A percentile compares a stretch with the other conserved stretches of the same genome.
These are phyloP conservation scores for Microtus ochrogaster DNA, from an alignment of 2,113 vertebrate species.

Conservation along the genomic window DNA sequence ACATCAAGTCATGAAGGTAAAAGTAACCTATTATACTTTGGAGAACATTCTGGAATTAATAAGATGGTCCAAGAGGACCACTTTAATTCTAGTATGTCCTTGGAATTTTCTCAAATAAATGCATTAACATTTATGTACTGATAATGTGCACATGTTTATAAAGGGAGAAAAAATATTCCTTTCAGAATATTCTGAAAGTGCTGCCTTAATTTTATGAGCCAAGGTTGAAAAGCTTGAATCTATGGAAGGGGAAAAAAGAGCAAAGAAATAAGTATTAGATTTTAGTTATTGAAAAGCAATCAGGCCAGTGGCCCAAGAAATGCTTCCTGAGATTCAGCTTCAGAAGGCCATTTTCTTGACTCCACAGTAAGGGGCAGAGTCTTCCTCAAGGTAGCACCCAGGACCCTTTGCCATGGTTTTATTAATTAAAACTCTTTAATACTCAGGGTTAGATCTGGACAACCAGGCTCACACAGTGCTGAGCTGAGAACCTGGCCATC, in stretches of 20 bases:
- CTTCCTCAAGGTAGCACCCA: not conserved
- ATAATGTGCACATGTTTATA: too few species aligned
- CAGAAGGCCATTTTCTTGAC: not conserved
- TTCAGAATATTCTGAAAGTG: conserved; percentile 19
- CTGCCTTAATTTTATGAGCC: conserved; percentile 34
- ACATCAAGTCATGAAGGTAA: not conserved
- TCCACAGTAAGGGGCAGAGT: not conserved
- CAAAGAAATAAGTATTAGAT: not conserved
- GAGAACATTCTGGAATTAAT: not conserved
- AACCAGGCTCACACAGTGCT: not conserved
- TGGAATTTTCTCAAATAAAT: not conserved
- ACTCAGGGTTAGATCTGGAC: conserved; percentile 21
- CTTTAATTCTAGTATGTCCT: not conserved
- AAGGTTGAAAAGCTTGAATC: conserved; percentile 12
- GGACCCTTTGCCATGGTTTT: conserved; percentile 4
- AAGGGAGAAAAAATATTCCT: not conserved
- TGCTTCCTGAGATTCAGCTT: not conserved
- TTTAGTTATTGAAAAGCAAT: not conserved
- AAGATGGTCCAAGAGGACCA: not conserved
- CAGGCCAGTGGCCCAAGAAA: not conserved
- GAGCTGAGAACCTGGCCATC: not conserved
- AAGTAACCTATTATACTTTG: too few species aligned
- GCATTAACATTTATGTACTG: not conserved
- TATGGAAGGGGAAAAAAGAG: not conserved
- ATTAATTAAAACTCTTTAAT: conserved; percentile 34